Base-by-base conservation (phyloP, 2,113 vertebrate genomes). In the Heterotilapia buettikoferi region DNA sequence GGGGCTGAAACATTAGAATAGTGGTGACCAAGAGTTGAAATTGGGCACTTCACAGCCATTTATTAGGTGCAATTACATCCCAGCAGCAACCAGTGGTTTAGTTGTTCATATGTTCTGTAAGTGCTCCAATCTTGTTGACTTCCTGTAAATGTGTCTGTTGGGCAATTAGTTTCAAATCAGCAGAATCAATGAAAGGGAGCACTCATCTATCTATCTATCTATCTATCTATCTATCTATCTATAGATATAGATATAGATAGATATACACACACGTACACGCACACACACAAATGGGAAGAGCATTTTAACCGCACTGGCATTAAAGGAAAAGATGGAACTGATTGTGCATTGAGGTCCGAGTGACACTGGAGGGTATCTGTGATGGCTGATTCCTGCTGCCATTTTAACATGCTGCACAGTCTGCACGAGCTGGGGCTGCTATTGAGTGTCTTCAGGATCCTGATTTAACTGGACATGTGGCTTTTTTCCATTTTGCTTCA, bases 11-110 rank as follows among this genome's bases (percentile, higher is more conserved):
- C 33, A 21, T 6, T 63, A 38, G 26, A 40, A 87, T 61, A 82
- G 57, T 38, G 84, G 71, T 53, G 84, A 90, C 89, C 83, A 92
- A 91, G 86, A 89, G 79, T 29, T 81, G 61, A 89, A 78, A 61
- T 66, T 87, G 56, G 76, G 86, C 86, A 79, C 84, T 94, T 95
- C 87, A 88, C 87, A 91, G 92, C 66, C 86, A 68, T 95, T 92
- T 95, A 95, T 94, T 94, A 94, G 84, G 36, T 87, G 91, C 91
- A 94, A 94, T 96, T 95, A 95, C 91, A 92, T 86, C 90, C 36
- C 53, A 94, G 90, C 53, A 94, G 89, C 90, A 93, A 71, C 93
- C 93, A 84, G 63, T 94, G 90, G 91, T 95, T 95, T 92, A 86
- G 84, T 52, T 93, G 92, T 94, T 96, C 95, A 95, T 92, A 93